Evolutionary conservation across 2,113 vertebrate genomes (phyloP).

Genomic region (Egretta garzetta): DNA sequence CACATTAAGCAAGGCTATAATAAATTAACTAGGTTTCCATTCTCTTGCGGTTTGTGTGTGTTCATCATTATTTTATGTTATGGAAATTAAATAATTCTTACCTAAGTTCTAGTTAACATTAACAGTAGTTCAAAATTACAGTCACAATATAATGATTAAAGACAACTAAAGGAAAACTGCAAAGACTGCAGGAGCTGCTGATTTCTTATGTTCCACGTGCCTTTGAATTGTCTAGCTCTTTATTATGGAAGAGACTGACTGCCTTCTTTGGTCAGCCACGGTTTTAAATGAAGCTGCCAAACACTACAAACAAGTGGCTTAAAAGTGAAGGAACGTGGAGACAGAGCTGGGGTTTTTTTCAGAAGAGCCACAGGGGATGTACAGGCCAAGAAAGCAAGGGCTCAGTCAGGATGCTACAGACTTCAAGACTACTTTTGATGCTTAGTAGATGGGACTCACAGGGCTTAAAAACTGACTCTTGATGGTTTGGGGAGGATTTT

Average conservation of each 20-base stretch:
- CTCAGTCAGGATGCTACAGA: background rate
- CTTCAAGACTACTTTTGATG: background rate
- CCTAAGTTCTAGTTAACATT: background rate
- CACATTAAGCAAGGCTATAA: conserved; percentile 9
- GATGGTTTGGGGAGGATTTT: background rate
- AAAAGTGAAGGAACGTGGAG: background rate
- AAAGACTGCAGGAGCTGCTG: background rate
- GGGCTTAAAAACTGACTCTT: background rate
- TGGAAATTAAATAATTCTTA: conserved; percentile 33
- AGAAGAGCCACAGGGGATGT: background rate
- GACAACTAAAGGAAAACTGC: background rate
- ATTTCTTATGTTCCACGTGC: background rate
- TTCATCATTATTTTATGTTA: conserved; percentile 11
- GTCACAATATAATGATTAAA: background rate
- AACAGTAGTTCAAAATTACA: background rate
- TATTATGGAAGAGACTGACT: background rate
- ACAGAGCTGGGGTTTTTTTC: background rate
- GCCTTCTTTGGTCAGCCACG: background rate
- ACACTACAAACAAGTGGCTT: background rate
- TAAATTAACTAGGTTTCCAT: conserved; percentile 16
- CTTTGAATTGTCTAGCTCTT: background rate
- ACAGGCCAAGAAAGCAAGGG: background rate
- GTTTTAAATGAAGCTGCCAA: background rate
- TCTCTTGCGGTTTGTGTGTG: conserved; percentile 22
- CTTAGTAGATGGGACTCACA: background rate